Percentiles rank a stretch among this genome's conserved stretches.
Evolutionary conservation across 1,140 invertebrate species (phyloP).

Genomic region (Oscheius sp.): DNA sequence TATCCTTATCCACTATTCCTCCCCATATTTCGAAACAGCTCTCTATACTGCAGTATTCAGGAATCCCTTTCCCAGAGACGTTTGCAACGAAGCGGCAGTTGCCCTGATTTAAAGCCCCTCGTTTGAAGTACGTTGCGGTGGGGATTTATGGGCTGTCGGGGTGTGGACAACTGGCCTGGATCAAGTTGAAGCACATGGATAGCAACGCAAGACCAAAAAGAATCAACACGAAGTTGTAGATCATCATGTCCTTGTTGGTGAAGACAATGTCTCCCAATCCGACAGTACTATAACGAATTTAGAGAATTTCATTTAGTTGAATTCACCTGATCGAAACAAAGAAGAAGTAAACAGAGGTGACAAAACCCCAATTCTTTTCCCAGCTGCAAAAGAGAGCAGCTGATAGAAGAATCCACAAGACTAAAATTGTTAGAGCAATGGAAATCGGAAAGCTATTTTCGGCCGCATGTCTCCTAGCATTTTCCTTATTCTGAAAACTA

Average conservation of each 20-base stretch:
- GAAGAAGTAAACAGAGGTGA: slow-evolving; percentile 58
- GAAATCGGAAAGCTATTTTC: slow-evolving; percentile 51
- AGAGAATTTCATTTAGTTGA: neutral
- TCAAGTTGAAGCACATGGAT: slow-evolving; percentile 59
- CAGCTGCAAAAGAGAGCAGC: slow-evolving; percentile 53
- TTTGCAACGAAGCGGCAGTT: neutral
- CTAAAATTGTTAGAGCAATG: slow-evolving; percentile 51
- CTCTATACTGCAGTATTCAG: neutral
- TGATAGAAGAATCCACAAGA: slow-evolving; percentile 58
- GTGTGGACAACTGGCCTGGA: slow-evolving; percentile 40
- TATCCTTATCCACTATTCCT: too few relatives aligned
- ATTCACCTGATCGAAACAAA: slow-evolving; percentile 58
- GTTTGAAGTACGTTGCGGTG: neutral
- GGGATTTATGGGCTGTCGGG: neutral
- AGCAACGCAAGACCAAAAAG: slow-evolving; percentile 58
- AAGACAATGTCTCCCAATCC: slow-evolving; percentile 58
- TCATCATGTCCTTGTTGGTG: slow-evolving; percentile 57
- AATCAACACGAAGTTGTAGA: slow-evolving; percentile 59
- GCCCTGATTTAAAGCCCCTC: neutral
- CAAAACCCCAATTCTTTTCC: slow-evolving; percentile 56
- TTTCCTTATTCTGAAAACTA: neutral
- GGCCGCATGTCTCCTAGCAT: slow-evolving; percentile 21
- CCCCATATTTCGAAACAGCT: too few relatives aligned
- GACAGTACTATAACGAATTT: slow-evolving; percentile 49
- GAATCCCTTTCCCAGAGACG: neutral